A percentile compares a stretch with the other conserved stretches of the same genome.
phyloP scores from a whole-genome alignment of 2,888 invertebrate genomes.

The Parnassius mnemosyne region DNA sequence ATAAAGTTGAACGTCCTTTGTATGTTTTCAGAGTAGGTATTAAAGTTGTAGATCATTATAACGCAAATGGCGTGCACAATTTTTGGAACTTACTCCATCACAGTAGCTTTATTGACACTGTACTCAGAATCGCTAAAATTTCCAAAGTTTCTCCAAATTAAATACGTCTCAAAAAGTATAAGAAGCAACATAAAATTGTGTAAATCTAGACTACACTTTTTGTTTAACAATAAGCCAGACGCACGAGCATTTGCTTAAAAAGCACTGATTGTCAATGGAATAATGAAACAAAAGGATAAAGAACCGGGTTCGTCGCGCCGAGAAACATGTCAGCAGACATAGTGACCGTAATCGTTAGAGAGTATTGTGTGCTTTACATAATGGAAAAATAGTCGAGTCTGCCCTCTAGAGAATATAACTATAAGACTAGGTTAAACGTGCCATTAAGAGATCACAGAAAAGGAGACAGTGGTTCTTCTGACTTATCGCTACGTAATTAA shows the following conservation, averaged over 20 bases:
- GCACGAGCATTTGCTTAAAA: slow-evolving; percentile 9
- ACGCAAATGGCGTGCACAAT: slow-evolving; percentile 32
- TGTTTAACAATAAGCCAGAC: slow-evolving; percentile 6
- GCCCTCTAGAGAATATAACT: slow-evolving; percentile 6
- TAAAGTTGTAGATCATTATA: slow-evolving; percentile 37
- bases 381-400: slow-evolving; percentile 46
- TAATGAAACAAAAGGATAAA: slow-evolving; percentile 30
- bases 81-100: slow-evolving; percentile 37
- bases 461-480: too few species aligned
- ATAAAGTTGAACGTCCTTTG: slow-evolving; percentile 48
- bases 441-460: slow-evolving; percentile 44
- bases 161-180: not conserved
- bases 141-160: not conserved
- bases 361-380: slow-evolving; percentile 63
- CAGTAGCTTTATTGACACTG: slow-evolving; percentile 7
- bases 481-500: too few species aligned
- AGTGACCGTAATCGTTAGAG: slow-evolving; percentile 50
- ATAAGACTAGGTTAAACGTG: slow-evolving; percentile 31
- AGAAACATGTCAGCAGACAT: slow-evolving; percentile 41
- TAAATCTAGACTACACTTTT: not conserved
- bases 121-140: not conserved
- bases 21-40: slow-evolving; percentile 32
- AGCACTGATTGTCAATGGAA: slow-evolving; percentile 17
- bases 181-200: not conserved
- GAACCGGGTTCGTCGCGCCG: slow-evolving; percentile 44